Base-by-base conservation (phyloP, 1,140 invertebrate genomes). In the Drosophila rufa region DNA sequence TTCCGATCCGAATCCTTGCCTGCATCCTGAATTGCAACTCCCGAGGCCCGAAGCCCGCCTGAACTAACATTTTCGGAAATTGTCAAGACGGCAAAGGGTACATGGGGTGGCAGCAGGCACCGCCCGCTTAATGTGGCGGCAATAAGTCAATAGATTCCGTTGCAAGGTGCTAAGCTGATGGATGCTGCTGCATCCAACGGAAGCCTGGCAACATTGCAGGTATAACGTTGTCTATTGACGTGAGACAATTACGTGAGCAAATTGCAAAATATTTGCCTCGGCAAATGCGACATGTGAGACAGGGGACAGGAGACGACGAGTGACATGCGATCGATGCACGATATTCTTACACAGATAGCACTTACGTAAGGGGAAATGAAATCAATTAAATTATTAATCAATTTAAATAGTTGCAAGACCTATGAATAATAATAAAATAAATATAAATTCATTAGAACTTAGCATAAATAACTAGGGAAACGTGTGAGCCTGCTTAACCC, bases 71-170 rank as follows among this genome's bases (percentile, higher is more conserved):
- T 89, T 56, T 58, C 7, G 40, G 38, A 46, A 46, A 46, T 27
- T 46, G 53, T 15, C 36, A n/a, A 30, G 61, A 19, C 12, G 33
- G 8, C 9, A 8, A 25, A 11, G 57, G 27, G 5, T 14, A 30
- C 27, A 22, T 27, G 43, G 17, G 14, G 46, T 3, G 15, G 2
- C 17, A 47, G 4, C 27, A 11, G 30, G 27, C 66, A 51, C n/a
- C n/a, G 17, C 45, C 45, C 74, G 82, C 68, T 69, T 86, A 85
- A 86, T 86, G 84, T 80, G 83, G 70, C 84, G 71, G 67, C 84
- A 86, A 89, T 83, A 89, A 83, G 83, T 86, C 83, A 86, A 89
- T 82, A 86, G 79, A 82, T 65, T 66, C 75, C 65, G 46, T 73
- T 66, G 59, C 46, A 64, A 76, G 67, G 77, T 85, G 67, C 78